Evolutionary conservation across 2,888 invertebrate species (phyloP).

Genomic region (Ophion obscuratus): DNA sequence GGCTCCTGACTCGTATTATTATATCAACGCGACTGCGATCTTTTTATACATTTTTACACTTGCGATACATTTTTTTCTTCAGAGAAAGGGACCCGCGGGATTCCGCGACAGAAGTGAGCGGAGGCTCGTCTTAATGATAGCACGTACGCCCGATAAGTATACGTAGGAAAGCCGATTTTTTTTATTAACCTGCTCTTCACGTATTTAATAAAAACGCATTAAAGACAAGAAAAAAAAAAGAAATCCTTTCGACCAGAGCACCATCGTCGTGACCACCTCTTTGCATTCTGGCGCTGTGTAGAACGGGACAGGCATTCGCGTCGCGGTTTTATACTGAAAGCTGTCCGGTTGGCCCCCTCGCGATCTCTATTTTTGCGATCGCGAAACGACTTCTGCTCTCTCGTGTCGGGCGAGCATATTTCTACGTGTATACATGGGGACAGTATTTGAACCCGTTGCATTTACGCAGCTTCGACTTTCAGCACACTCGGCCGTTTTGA

Average conservation of each 20-base stretch:
- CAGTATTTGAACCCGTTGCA: neutral
- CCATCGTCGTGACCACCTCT: neutral
- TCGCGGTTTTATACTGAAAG: slow-evolving; percentile 75
- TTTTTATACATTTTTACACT: too few species aligned
- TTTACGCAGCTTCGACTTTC: too few species aligned
- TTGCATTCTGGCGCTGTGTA: slow-evolving; percentile 20
- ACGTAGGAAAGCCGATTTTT: neutral
- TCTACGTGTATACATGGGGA: neutral
- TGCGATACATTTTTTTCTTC: too few species aligned
- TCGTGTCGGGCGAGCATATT: too few species aligned
- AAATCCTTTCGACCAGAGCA: neutral
- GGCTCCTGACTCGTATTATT: neutral
- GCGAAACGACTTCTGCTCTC: slow-evolving; percentile 52
- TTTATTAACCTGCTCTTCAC: neutral
- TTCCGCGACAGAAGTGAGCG: neutral
- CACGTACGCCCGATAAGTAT: neutral
- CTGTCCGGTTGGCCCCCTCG: slow-evolving; percentile 67
- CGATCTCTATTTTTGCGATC: slow-evolving; percentile 75
- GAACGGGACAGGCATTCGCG: slow-evolving; percentile 43
- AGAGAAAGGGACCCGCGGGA: slow-evolving; percentile 23
- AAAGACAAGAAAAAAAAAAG: neutral
- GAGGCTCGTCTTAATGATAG: slow-evolving; percentile 15
- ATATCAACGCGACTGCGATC: neutral
- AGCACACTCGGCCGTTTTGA: too few species aligned
- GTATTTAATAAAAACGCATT: neutral